Conservation (phyloP, 2,888 invertebrate genomes). For the Drosophila lutescens region DNA sequence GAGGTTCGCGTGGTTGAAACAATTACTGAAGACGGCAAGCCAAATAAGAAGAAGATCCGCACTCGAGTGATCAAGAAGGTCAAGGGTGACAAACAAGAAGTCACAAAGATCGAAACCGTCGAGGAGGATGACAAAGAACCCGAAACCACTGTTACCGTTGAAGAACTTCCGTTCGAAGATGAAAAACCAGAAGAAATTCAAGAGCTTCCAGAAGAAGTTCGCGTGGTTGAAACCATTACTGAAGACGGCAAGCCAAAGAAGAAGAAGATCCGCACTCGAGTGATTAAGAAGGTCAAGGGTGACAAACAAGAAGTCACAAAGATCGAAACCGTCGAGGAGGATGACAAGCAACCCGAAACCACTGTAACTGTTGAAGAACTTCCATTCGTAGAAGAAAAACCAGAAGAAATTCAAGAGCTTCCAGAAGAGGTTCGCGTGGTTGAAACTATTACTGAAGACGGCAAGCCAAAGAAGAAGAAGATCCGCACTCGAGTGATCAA, state of each 20-base stretch:
- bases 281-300: slow-evolving; percentile 54
- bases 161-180: slow-evolving; percentile 36
- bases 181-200: slow-evolving; percentile 31
- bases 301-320: slow-evolving; percentile 55
- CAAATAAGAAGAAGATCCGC: slow-evolving; percentile 41
- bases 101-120: slow-evolving; percentile 48
- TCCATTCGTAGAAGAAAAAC: slow-evolving; percentile 23
- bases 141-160: slow-evolving; percentile 41
- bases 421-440: slow-evolving; percentile 48
- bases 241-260: slow-evolving; percentile 53
- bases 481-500: slow-evolving; percentile 39
- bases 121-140: slow-evolving; percentile 43
- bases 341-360: slow-evolving; percentile 45
- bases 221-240: slow-evolving; percentile 40
- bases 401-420: slow-evolving; percentile 37
- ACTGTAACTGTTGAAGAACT: slow-evolving; percentile 48
- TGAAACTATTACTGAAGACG: slow-evolving; percentile 47
- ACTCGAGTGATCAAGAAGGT: slow-evolving; percentile 49
- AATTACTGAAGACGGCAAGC: slow-evolving; percentile 39
- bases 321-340: slow-evolving; percentile 54
- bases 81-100: slow-evolving; percentile 52
- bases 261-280: slow-evolving; percentile 55
- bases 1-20: slow-evolving; percentile 37
- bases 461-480: slow-evolving; percentile 30
- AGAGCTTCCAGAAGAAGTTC: slow-evolving; percentile 51